Percentiles rank a stretch among this genome's conserved stretches.
These are phyloP conservation scores for Sebastes iracundus DNA, from an alignment of 2,797 vertebrate species.

Conservation along the genomic window DNA sequence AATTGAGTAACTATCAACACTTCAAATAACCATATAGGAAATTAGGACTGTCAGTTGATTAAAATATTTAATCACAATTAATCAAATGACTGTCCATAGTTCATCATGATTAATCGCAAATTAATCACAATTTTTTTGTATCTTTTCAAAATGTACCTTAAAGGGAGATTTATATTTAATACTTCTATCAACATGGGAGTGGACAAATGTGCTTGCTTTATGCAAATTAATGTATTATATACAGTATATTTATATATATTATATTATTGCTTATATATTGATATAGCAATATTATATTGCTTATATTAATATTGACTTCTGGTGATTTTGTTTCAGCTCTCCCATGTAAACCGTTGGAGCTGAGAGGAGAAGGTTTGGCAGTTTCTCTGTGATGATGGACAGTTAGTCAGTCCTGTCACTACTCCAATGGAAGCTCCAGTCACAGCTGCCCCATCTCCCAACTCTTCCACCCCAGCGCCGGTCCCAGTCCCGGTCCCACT, in stretches of 20 bases:
- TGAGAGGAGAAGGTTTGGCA: background rate
- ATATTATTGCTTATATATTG: background rate
- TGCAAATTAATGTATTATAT: too few relatives aligned
- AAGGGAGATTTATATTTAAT: too few relatives aligned
- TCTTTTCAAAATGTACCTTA: too few relatives aligned
- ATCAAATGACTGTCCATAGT: too few relatives aligned
- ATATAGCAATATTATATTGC: too few relatives aligned
- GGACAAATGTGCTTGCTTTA: too few relatives aligned
- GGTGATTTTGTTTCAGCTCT: conserved; percentile 11
- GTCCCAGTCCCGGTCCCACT: conserved; percentile 73
- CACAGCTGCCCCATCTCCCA: conserved; percentile 32
- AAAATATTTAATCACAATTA: too few relatives aligned
- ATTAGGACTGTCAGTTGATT: background rate
- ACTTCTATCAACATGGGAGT: too few relatives aligned
- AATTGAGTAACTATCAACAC: background rate
- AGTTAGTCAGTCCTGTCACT: background rate
- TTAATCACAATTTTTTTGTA: too few relatives aligned
- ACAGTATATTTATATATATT: too few relatives aligned
- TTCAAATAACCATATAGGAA: background rate
- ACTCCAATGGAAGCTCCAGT: conserved; percentile 66
- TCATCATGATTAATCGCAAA: too few relatives aligned
- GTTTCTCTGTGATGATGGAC: conserved; percentile 24
- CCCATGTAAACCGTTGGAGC: background rate
- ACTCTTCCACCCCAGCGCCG: conserved; percentile 60
- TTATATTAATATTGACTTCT: background rate